Evolutionary conservation across 2,888 invertebrate genomes (phyloP), one percentile per base, ranked within the genome.

Genomic region (Hartigia nigra): DNA sequence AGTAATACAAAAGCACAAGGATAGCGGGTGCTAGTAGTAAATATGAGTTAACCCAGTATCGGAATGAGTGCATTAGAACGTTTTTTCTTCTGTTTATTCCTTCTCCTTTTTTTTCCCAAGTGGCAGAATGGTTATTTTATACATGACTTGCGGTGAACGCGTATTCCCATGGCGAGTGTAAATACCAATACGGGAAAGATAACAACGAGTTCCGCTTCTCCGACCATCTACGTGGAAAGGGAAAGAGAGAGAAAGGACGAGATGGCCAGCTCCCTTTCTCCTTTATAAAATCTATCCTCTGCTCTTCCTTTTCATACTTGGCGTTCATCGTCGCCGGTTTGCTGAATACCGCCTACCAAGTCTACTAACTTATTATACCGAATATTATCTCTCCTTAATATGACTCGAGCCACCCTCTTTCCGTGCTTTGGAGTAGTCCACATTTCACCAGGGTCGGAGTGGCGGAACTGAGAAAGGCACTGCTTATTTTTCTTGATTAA

Each of bases 401-500:
- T 81, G 76, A 74, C 36, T 31, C 31, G 55, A 34, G 55, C 78
- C 5, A 72, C 72, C 72, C 72, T 70, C 78, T 72, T 76, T 78
- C 78, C 76, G 75, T 72, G 72, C 78, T 78, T 78, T 75, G 70
- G 78, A 12, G 72, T 5, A 75, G 37, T 75, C 35, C 75, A 34
- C 75, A 36, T 75, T 37, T 75, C 75, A 34, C 36, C 36, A n/a
- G 39, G 37, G 74, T 74, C 72, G 32, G 4, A 72, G 72, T 34
- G 14, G 72, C 76, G 76, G 74, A 77, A 37, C 69, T 76, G 77
- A 78, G 37, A 75, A 72, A 75, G 75, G 55, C 69, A 72, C 79
- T 83, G 82, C 85, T 84, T 86, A 84, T 84, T 82, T 85, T 84
- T 80, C 82, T 79, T 81, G 79, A 84, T 85, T 85, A 86, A 84